Evolutionary conservation across 2,797 vertebrate genomes (phyloP).

Genomic region (Epinephelus coioides): DNA sequence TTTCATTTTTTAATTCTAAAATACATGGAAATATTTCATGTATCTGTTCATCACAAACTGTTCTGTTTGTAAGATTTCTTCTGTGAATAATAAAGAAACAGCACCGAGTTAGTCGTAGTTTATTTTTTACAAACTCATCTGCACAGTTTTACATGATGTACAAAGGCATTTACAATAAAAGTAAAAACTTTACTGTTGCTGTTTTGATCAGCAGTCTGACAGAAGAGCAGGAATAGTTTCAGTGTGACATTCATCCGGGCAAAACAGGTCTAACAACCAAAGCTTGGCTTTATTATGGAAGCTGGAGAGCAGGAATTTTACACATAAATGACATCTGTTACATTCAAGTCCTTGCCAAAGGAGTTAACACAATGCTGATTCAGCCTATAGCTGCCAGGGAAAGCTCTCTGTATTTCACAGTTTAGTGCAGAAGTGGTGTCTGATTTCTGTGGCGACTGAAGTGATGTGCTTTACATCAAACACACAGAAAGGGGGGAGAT

Average conservation of each 20-base stretch:
- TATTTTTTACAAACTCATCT: not conserved
- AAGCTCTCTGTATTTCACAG: too few species aligned
- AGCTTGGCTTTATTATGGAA: not conserved
- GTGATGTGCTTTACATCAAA: too few species aligned
- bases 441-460: too few species aligned
- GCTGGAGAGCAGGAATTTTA: too few species aligned
- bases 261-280: not conserved
- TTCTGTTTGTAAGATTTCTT: not conserved
- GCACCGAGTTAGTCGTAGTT: not conserved
- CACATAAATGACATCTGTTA: too few species aligned
- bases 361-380: too few species aligned
- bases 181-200: not conserved
- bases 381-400: too few species aligned
- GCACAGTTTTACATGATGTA: not conserved
- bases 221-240: not conserved
- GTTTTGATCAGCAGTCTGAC: not conserved
- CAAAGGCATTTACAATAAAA: constrained; percentile 9
- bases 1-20: constrained; percentile 23
- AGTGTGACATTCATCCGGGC: not conserved
- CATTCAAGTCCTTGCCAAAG: too few species aligned
- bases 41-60: not conserved
- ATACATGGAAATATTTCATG: constrained; percentile 22
- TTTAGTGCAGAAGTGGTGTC: too few species aligned
- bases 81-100: not conserved
- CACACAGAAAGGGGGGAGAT: too few species aligned